Percentiles rank a stretch among this genome's conserved stretches.
phyloP scores from a whole-genome alignment of 2,888 invertebrate genomes.

The Allolobophora icterica region DNA sequence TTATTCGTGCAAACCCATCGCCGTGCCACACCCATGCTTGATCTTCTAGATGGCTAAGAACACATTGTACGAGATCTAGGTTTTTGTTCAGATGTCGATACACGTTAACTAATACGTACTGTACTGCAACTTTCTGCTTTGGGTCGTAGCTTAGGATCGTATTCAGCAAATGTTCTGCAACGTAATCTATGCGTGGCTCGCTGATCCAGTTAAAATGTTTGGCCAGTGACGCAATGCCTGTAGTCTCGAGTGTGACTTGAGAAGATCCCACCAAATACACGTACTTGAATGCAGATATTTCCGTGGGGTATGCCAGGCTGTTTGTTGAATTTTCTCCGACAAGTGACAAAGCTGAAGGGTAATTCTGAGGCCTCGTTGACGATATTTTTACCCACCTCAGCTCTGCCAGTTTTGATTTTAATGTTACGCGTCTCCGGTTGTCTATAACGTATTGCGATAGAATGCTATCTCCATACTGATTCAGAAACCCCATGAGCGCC shows the following conservation, averaged over 20 bases:
- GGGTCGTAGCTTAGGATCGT: constrained; percentile 14
- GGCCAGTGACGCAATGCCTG: constrained; percentile 9
- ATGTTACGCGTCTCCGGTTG: not conserved
- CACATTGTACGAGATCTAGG: not conserved
- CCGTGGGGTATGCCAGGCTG: constrained; percentile 5
- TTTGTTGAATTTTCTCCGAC: constrained; percentile 22
- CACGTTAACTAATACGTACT: constrained; percentile 22
- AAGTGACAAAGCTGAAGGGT: constrained; percentile 21
- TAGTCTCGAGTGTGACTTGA: constrained; percentile 20
- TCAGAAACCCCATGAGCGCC: not conserved
- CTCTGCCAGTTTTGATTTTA: not conserved
- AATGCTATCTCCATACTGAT: not conserved
- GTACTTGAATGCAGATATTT: constrained; percentile 25
- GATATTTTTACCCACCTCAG: constrained; percentile 28
- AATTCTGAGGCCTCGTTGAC: constrained; percentile 26
- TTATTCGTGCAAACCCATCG: constrained; percentile 44
- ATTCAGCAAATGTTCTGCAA: constrained; percentile 32
- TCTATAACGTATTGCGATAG: not conserved
- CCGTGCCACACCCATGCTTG: constrained; percentile 50
- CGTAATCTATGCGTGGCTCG: not conserved
- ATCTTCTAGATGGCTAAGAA: not conserved
- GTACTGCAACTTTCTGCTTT: constrained; percentile 3
- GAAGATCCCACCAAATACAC: constrained; percentile 35
- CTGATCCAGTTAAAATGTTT: constrained; percentile 32
- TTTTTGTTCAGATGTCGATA: constrained; percentile 30